Base-by-base conservation (phyloP, 2,797 vertebrate genomes). In the Leptatherina wallacei region DNA sequence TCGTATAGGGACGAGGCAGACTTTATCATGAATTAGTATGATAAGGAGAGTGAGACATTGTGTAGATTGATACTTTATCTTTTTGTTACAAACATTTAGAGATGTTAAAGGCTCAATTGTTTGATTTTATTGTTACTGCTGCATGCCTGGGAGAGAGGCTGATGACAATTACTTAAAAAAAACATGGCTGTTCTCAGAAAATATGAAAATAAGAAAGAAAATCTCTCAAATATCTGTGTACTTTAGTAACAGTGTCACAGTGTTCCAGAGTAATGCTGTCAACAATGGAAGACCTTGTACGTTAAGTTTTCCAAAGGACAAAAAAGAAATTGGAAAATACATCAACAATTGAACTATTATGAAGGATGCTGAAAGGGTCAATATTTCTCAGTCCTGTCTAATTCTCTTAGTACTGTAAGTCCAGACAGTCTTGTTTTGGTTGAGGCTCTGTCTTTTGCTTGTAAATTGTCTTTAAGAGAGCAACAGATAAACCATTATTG, bases 261-360 rank as follows among this genome's bases (percentile, higher is more conserved):
- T 82, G 70, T 80, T 75, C 71, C 51, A 69, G 36, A 77, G 47
- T 75, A 72, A 16, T 63, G 24, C 51, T 71, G 47, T 67, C 35
- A 63, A 64, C 57, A 68, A 11, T 63, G 38, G 32, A 22, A 32
- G 14, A 61, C 33, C 9, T 69, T 40, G 14, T 60, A 30, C 56
- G 52, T 60, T 77, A 18, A 27, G 24, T 27, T 61, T 40, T 55
- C 36, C 51, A 7, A 61, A 61, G 35, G 11, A 63, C 33, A 35
- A 2, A 35, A 2, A 35, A 35, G 33, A 35, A 10, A 35, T 8
- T 8, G 9, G 9, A 35, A 35, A 35, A 35, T 35, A 35, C 6
- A 35, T 35, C 3, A 35, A 35, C 9, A 35, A 35, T 35, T 1
- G 4, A 10, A 35, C 33, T 35, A 5, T 35, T 35, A 35, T 10